Percentiles rank a stretch among this genome's conserved stretches.
These are phyloP conservation scores for Syngnathus typhle DNA, from an alignment of 2,113 vertebrate genomes.

Conservation along the genomic window DNA sequence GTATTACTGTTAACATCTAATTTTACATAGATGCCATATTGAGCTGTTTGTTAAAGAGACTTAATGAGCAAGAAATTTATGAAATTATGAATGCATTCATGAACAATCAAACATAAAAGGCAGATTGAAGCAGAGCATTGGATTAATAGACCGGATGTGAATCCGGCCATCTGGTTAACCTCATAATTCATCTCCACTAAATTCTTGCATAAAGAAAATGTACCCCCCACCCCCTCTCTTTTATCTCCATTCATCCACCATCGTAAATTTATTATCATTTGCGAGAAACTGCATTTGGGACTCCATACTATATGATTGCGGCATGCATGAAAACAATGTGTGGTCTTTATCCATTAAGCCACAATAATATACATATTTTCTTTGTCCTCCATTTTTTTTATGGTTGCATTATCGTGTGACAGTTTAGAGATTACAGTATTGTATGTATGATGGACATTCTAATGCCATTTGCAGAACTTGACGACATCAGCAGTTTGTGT, in stretches of 20 bases:
- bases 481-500: conserved; percentile 7
- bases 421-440: background rate
- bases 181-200: background rate
- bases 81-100: background rate
- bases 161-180: background rate
- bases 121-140: background rate
- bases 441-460: background rate
- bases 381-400: background rate
- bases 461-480: background rate
- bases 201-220: background rate
- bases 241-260: background rate
- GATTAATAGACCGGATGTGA: background rate
- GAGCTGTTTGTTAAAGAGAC: background rate
- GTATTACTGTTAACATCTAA: too few species aligned
- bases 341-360: conserved; percentile 13
- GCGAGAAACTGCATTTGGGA: background rate
- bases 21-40: too few species aligned
- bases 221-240: background rate
- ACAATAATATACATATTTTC: conserved; percentile 6
- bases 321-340: conserved; percentile 17
- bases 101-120: background rate
- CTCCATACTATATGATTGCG: background rate
- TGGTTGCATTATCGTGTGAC: conserved; percentile 2
- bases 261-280: conserved; percentile 11
- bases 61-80: background rate